Evolutionary conservation across 2,888 invertebrate species (phyloP).

Genomic region (Limnephilus marmoratus): DNA sequence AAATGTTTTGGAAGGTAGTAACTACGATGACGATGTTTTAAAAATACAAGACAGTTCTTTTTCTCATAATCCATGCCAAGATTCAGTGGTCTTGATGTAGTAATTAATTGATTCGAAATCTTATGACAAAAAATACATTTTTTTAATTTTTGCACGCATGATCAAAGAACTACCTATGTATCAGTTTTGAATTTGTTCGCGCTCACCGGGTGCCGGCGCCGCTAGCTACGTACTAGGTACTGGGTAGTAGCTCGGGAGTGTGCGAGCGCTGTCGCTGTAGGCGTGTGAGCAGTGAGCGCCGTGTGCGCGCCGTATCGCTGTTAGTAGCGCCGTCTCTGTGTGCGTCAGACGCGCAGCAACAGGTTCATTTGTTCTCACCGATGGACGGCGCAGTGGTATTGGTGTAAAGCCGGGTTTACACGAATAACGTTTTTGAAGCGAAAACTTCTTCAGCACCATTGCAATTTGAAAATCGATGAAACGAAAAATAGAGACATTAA

Average conservation of each 20-base stretch:
- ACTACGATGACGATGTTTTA: too few species aligned
- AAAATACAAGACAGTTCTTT: too few species aligned
- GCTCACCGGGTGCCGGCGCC: neutral
- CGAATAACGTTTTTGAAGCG: neutral
- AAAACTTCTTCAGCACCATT: too few species aligned
- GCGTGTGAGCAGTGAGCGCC: neutral
- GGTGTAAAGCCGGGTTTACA: slow-evolving; percentile 51
- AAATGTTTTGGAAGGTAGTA: too few species aligned
- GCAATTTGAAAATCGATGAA: too few species aligned
- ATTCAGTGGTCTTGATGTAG: too few species aligned
- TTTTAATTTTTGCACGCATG: too few species aligned
- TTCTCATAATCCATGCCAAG: too few species aligned
- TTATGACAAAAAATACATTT: too few species aligned
- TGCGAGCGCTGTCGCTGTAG: neutral
- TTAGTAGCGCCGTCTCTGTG: slow-evolving; percentile 37
- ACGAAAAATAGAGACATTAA: too few species aligned
- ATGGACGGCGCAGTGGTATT: slow-evolving; percentile 55
- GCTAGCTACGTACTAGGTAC: neutral
- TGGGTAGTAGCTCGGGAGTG: neutral
- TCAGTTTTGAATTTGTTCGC: neutral
- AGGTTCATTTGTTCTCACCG: slow-evolving; percentile 66
- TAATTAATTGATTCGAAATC: too few species aligned
- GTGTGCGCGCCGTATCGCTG: neutral
- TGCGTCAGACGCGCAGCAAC: slow-evolving; percentile 52
- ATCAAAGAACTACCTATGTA: neutral